Base-by-base conservation (phyloP, 2,888 invertebrate species). In the Drosophila nr. perissopoda region DNA sequence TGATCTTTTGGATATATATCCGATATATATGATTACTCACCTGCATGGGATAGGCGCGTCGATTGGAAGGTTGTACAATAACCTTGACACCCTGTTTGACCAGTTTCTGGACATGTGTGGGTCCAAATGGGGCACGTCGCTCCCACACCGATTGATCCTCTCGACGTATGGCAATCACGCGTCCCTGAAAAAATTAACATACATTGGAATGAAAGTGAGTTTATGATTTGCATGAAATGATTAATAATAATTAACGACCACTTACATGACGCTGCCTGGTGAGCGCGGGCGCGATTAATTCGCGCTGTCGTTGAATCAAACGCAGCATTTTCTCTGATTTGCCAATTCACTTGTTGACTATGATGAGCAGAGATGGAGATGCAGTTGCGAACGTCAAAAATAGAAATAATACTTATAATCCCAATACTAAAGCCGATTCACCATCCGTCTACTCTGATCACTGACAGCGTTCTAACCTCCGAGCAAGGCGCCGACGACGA, bases 141-240 rank as follows among this genome's bases (percentile, higher is more conserved):
- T 98, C 98, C 98, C 98, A 98, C 91, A 98, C 98, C 86, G 98
- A 97, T 92, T 98, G 98, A 93, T 98, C 98, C 93, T 98, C 98
- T 61, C 98, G 94, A 21, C 98, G 94, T 82, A 98, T 97, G 4
- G 98, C 98, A 88, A 98, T 96, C 33, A 96, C 95, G 89, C 95
- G 96, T 16, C 95, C 95, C 94, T 96, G 90, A 53, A 82, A 56
- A 4, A 36, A 1, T 40, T 0, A 16, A 27, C 11, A 34, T 33
- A n/a, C 6, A 29, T 31, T 11, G 10, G 29, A 52, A 51, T 56
- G 21, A 40, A 36, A 38, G 7, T 21, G n/a, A 29, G 13, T n/a
- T 25, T 10, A 16, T 16, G 25, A 16, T 16, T 46, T 46, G 21
- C 46, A 10, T 29, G 42, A 8, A 42, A 8, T 11, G 25, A n/a